Evolutionary conservation across 2,888 invertebrate genomes (phyloP), one percentile per base, ranked within the genome.

Genomic region (Thymelicus acteon): DNA sequence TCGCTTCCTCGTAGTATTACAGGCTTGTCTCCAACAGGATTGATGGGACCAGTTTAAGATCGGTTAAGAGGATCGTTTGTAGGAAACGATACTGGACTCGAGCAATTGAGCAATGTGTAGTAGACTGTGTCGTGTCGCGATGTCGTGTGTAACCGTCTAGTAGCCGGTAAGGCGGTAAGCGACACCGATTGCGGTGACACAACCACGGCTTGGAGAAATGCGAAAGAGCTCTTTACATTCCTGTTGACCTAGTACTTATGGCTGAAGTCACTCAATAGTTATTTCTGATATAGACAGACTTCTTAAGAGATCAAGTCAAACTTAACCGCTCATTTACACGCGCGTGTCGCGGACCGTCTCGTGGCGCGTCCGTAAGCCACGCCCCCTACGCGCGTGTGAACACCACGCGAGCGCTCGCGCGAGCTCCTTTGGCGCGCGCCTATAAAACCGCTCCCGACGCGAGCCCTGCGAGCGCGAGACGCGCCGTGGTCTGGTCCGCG

Each of bases 161-260:
- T 39, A 64, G 64, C 31, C 57, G 62, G 62, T 49, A 63, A 64
- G 64, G 31, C 57, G 62, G 62, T 49, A 63, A 65, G 54, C 24
- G 65, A 65, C 31, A 65, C 65, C 57, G 52, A 52, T 40, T 39
- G 64, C 39, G 52, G 40, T 57, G 65, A 65, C 57, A 54, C 49
- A 63, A 63, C 62, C 62, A 48, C 62, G 62, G 12, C n/a, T 65
- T 57, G 57, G 65, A 65, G 65, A 65, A 65, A 65, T 44, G 40
- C 13, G 65, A 54, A 65, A 57, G 54, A 65, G 37, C 49, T 63
- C 49, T 63, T 37, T 15, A 49, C 37, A 49, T 31, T 48, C 37
- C n/a, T 63, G 49, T 37, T 49, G 49, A 37, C 49, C 62, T 63
- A 24, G 49, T 63, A 48, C 62, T 63, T 31, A 31, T 31, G 31